Conservation (phyloP, 2,888 invertebrate genomes). For the Octodonta nipae region DNA sequence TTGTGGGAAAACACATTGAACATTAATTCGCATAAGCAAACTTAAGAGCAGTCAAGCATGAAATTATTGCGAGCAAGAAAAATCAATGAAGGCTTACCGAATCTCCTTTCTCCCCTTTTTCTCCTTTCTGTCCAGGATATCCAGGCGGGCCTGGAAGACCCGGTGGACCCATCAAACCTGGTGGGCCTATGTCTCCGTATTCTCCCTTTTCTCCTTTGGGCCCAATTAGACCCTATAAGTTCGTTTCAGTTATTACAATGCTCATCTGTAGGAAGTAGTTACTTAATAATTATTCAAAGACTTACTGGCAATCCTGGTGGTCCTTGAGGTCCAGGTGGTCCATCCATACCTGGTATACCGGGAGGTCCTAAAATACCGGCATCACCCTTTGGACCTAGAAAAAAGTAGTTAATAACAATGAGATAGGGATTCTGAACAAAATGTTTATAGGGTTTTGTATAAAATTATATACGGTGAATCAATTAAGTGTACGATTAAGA, state of each 20-base stretch:
- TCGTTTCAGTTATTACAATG: too few species aligned
- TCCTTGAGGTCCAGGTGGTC: conserved; percentile 73
- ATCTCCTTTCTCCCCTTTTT: conserved; percentile 85
- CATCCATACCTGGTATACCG: conserved; percentile 61
- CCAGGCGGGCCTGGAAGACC: conserved; percentile 72
- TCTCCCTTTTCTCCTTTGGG: conserved; percentile 81
- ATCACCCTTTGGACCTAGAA: conserved; percentile 60
- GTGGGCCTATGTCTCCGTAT: conserved; percentile 83
- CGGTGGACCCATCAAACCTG: conserved; percentile 88
- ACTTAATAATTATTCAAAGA: too few species aligned
- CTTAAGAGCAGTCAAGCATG: too few species aligned
- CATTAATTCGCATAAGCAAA: too few species aligned
- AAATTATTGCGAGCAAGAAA: too few species aligned
- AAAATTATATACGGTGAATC: too few species aligned
- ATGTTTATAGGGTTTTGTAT: too few species aligned
- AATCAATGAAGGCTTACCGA: conserved; percentile 61
- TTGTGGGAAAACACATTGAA: too few species aligned
- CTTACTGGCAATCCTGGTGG: conserved; percentile 71
- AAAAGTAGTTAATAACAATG: too few species aligned
- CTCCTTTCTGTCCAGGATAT: conserved; percentile 79
- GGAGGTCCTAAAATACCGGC: conserved; percentile 61
- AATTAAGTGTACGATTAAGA: too few species aligned
- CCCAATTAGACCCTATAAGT: conserved; percentile 57
- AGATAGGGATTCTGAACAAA: too few species aligned
- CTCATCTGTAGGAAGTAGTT: too few species aligned